These are phyloP conservation scores for Ichneumoninae sp. DNA, from an alignment of 2,888 invertebrate genomes.

Conservation along the genomic window DNA sequence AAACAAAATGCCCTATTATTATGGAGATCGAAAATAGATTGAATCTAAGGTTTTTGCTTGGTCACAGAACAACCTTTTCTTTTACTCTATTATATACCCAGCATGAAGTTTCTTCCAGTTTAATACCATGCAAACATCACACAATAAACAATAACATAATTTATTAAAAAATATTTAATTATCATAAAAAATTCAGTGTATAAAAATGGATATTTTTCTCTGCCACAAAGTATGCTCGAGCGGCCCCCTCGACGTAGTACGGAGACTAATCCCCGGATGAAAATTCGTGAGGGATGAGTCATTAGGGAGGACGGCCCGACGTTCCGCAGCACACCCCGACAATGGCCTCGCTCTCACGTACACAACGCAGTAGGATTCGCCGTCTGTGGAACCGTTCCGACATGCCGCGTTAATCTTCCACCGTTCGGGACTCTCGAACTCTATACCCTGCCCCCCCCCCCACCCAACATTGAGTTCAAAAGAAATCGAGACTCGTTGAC, in stretches of 20 bases:
- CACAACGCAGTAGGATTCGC: conserved; percentile 21
- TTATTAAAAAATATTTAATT: background rate
- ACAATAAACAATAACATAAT: background rate
- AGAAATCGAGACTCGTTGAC: conserved; percentile 56
- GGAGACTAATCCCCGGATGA: conserved; percentile 14
- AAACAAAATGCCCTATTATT: too few species aligned
- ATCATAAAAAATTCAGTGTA: background rate
- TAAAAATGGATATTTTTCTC: conserved; percentile 15
- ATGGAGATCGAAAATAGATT: too few species aligned
- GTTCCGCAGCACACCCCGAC: conserved; percentile 33
- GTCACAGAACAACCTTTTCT: too few species aligned
- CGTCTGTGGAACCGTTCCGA: conserved; percentile 20
- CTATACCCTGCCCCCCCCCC: background rate
- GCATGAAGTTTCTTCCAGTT: too few species aligned
- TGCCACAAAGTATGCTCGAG: background rate
- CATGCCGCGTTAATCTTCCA: conserved; percentile 62
- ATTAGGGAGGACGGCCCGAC: conserved; percentile 14
- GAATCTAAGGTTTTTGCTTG: too few species aligned
- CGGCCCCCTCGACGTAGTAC: background rate
- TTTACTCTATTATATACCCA: too few species aligned
- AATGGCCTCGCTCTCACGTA: conserved; percentile 23
- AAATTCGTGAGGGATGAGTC: conserved; percentile 49
- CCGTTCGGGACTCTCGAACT: conserved; percentile 27
- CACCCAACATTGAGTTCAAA: conserved; percentile 49
- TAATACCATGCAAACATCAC: too few species aligned